Conservation (phyloP, 2,888 invertebrate genomes). For the Sinhomidia bicolor region DNA sequence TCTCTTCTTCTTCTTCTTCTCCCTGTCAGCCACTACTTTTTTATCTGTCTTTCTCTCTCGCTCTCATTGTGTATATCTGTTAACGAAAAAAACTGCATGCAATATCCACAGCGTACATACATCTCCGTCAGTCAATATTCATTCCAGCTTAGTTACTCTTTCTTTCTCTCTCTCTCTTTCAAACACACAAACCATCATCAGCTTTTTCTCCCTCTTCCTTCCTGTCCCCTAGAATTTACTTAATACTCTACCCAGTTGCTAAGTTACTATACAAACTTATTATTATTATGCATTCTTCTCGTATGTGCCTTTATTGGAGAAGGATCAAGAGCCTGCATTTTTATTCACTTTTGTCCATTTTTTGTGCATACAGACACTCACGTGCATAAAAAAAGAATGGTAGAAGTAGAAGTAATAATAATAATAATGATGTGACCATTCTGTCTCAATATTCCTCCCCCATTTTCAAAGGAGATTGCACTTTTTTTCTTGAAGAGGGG, state of each 20-base stretch:
- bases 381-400: not conserved
- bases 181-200: too few species aligned
- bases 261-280: too few species aligned
- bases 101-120: not conserved
- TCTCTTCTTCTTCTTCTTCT: not conserved
- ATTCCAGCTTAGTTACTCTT: not conserved
- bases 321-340: too few species aligned
- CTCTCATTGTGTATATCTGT: conserved; percentile 32
- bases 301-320: too few species aligned
- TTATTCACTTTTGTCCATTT: too few species aligned
- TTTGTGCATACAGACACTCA: not conserved
- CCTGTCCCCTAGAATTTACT: not conserved
- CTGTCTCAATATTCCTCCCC: not conserved
- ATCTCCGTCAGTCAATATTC: conserved; percentile 35
- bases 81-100: conserved; percentile 37
- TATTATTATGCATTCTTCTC: too few species aligned
- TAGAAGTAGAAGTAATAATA: too few species aligned
- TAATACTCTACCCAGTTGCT: too few species aligned
- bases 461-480: not conserved
- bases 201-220: not conserved
- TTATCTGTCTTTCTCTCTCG: conserved; percentile 28
- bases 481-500: not conserved
- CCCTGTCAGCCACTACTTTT: conserved; percentile 44
- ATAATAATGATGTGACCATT: not conserved
- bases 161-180: too few species aligned